Percentiles rank a stretch among this genome's conserved stretches.
Conservation (phyloP, 2,797 vertebrate genomes). For the Sebastes minor region DNA sequence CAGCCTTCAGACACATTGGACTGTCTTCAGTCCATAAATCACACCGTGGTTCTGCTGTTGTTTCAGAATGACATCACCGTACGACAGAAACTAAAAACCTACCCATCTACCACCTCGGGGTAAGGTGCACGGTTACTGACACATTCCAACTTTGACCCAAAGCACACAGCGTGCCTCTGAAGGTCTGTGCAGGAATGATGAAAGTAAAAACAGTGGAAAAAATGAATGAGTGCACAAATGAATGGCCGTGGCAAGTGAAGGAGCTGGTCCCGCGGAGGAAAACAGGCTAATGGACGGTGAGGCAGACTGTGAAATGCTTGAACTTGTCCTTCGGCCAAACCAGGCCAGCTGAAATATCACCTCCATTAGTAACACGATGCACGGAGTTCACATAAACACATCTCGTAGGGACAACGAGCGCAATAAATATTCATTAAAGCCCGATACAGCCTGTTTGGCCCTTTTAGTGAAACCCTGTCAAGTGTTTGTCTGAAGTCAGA, state of each 20-base stretch:
- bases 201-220: conserved; percentile 46
- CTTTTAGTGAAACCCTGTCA: conserved; percentile 46
- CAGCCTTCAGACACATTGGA: conserved; percentile 11
- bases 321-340: conserved; percentile 67
- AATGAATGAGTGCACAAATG: conserved; percentile 43
- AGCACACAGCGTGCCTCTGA: conserved; percentile 46
- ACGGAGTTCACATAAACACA: conserved; percentile 62
- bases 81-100: conserved; percentile 34
- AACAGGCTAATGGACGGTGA: conserved; percentile 18
- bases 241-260: conserved; percentile 27
- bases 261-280: conserved; percentile 18
- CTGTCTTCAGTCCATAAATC: conserved; percentile 53
- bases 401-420: conserved; percentile 28
- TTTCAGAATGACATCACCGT: conserved; percentile 49
- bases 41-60: conserved; percentile 23
- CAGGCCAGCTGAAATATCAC: conserved; percentile 68
- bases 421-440: conserved; percentile 68
- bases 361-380: conserved; percentile 59
- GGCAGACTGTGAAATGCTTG: conserved; percentile 53
- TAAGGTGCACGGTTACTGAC: conserved; percentile 50
- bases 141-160: conserved; percentile 56
- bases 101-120: conserved; percentile 21
- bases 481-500: conserved; percentile 58
- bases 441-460: conserved; percentile 31
- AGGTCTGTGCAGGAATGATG: conserved; percentile 14